phyloP scores from a whole-genome alignment of 92 coral and sea anemone genomes.

The Isaurus tuberculatus region DNA sequence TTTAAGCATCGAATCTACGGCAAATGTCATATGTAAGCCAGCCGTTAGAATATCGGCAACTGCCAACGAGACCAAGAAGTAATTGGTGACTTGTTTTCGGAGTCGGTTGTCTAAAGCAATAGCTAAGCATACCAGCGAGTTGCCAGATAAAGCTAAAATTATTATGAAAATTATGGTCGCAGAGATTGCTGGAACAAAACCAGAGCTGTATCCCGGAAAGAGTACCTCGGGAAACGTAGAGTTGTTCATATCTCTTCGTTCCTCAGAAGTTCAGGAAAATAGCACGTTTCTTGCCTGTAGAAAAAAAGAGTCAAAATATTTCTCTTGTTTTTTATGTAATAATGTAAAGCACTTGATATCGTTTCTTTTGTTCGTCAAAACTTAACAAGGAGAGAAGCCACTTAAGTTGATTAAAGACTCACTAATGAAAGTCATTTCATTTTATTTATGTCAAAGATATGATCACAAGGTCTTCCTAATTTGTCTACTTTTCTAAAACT shows the following conservation, averaged over 20 bases:
- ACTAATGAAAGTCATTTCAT: not conserved
- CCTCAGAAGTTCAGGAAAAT: not conserved
- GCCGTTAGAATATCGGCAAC: conserved; percentile 46
- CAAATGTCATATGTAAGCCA: conserved; percentile 15
- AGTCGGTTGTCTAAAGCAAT: conserved; percentile 39
- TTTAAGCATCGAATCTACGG: conserved; percentile 13
- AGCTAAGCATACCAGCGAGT: conserved; percentile 35
- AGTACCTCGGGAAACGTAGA: not conserved
- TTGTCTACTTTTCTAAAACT: not conserved
- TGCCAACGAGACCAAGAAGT: conserved; percentile 39
- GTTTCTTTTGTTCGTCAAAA: not conserved
- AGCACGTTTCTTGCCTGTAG: conserved; percentile 15
- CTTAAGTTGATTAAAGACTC: not conserved
- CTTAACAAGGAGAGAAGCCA: not conserved
- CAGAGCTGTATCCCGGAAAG: not conserved
- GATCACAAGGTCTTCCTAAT: not conserved
- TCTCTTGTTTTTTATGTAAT: not conserved
- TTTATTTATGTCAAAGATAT: not conserved
- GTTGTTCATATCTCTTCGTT: conserved; percentile 12
- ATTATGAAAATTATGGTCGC: not conserved
- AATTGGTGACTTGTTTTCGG: conserved; percentile 38
- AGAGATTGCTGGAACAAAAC: not conserved
- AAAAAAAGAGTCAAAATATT: not conserved
- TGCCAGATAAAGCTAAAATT: conserved; percentile 20
- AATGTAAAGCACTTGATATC: not conserved